A percentile compares a stretch with the other conserved stretches of the same genome.
Evolutionary conservation across 2,113 vertebrate genomes (phyloP).

Genomic region (Bos taurus): ARS-UCD2.0 NC_037331.1:93805001-93805500

Average conservation of each 20-base stretch:
- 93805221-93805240: neutral
- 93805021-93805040: neutral
- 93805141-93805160: rapidly evolving
- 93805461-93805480: neutral
- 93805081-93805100: neutral
- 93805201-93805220: neutral
- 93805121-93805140: neutral
- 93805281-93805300: neutral
- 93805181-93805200: neutral
- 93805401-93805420: neutral
- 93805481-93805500: neutral
- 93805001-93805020: neutral
- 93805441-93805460: neutral
- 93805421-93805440: neutral
- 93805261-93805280: neutral
- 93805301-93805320: neutral
- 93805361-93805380: neutral
- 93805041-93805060: neutral
- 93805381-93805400: neutral
- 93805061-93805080: neutral
- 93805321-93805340: neutral
- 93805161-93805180: neutral
- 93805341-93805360: neutral
- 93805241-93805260: neutral
- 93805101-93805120: neutral